These are phyloP conservation scores for Conchocele bisecta DNA, from an alignment of 2,888 invertebrate genomes.

Conservation along the genomic window DNA sequence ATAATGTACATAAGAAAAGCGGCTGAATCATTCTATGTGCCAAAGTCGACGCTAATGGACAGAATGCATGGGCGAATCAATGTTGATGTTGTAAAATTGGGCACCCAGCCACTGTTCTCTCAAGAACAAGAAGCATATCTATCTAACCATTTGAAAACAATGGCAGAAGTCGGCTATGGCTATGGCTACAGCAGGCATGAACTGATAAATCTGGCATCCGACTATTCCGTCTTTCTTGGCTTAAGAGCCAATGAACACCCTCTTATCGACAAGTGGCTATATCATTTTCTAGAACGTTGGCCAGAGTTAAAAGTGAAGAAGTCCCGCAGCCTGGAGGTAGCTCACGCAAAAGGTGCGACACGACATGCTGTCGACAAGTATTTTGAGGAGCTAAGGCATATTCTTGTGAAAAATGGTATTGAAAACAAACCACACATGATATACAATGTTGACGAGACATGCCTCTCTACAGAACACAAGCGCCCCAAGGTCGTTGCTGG, in stretches of 20 bases:
- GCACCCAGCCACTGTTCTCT: slow-evolving; percentile 2
- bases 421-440: slow-evolving; percentile 34
- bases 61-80: no score
- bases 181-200: slow-evolving; percentile 26
- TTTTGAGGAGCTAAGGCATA: slow-evolving; percentile 23
- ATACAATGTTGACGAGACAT: slow-evolving; percentile 46
- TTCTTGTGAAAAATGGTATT: slow-evolving; percentile 32
- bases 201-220: slow-evolving; percentile 25
- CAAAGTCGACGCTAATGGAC: no score
- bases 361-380: slow-evolving; percentile 16
- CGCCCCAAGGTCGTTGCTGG: slow-evolving; percentile 37
- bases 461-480: slow-evolving; percentile 19
- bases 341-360: no score
- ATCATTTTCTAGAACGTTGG: background rate
- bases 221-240: slow-evolving; percentile 17
- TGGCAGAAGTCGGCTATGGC: slow-evolving; percentile 30
- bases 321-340: no score
- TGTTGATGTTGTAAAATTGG: no score
- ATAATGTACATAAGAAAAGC: no score
- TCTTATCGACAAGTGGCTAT: background rate
- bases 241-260: background rate
- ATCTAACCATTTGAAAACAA: background rate
- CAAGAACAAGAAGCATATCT: slow-evolving; percentile 14
- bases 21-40: no score
- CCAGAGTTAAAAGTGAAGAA: slow-evolving; percentile 10